phyloP scores from a whole-genome alignment of 2,113 vertebrate species.

The Paradoxurus hermaphroditus region DNA sequence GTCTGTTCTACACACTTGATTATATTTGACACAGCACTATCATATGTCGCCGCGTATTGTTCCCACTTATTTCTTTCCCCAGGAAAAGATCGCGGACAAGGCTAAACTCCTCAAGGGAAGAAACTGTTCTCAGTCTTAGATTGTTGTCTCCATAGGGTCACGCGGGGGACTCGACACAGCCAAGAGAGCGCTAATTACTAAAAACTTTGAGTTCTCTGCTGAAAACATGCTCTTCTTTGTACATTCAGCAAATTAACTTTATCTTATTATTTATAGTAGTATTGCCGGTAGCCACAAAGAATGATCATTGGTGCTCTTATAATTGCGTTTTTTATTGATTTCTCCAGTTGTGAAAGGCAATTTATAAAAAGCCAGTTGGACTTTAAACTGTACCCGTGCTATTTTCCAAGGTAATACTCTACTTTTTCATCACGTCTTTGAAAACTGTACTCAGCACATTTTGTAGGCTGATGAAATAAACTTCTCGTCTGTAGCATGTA shows the following conservation, averaged over 20 bases:
- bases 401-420: slow-evolving; percentile 28
- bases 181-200: not conserved
- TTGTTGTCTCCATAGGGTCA: not conserved
- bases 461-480: slow-evolving; percentile 5
- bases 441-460: slow-evolving; percentile 55
- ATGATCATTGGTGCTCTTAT: slow-evolving; percentile 16
- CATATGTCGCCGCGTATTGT: not conserved
- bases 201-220: not conserved
- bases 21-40: not conserved
- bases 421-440: slow-evolving; percentile 10
- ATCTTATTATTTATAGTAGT: not conserved
- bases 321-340: slow-evolving; percentile 49
- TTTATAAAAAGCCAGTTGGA: slow-evolving; percentile 46
- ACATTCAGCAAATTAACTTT: slow-evolving; percentile 12
- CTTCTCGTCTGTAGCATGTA: not conserved
- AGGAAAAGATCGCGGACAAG: not conserved
- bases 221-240: not conserved
- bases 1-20: not conserved
- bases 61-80: not conserved
- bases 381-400: not conserved
- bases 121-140: not conserved
- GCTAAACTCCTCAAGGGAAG: not conserved
- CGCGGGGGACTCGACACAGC: not conserved
- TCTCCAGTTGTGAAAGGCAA: not conserved
- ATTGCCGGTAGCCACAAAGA: not conserved